Percentiles rank a stretch among this genome's conserved stretches.
Evolutionary conservation across 2,113 vertebrate species (phyloP).

Genomic region (Barnardius zonarius): DNA sequence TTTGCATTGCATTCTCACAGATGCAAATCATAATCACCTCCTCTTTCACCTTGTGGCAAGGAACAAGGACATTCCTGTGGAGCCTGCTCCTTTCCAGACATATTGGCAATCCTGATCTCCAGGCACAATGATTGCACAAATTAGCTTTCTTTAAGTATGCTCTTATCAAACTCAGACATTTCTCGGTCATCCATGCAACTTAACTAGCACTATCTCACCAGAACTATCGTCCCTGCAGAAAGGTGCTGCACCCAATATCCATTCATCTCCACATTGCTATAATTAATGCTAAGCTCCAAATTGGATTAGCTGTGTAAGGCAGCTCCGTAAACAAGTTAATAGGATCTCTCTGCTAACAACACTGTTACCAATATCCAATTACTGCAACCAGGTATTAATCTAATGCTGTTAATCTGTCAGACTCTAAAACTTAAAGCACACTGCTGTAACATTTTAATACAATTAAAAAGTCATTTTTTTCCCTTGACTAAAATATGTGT

Average conservation of each 20-base stretch:
- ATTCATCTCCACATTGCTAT: background rate
- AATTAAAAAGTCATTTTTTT: conserved; percentile 14
- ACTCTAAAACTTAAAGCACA: conserved; percentile 37
- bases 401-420: conserved; percentile 60
- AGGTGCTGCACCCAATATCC: conserved; percentile 40
- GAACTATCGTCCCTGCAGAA: background rate
- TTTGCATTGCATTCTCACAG: background rate
- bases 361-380: conserved; percentile 64
- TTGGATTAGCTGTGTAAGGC: conserved; percentile 69
- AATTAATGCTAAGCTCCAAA: conserved; percentile 62
- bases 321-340: conserved; percentile 59
- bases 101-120: background rate
- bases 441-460: conserved; percentile 35
- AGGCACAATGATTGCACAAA: background rate
- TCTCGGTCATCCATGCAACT: background rate
- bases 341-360: conserved; percentile 58
- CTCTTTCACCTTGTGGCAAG: background rate
- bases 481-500: background rate
- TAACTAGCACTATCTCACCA: background rate
- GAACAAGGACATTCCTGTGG: fast-evolving
- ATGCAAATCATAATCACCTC: background rate
- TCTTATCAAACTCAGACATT: background rate
- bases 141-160: background rate
- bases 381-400: conserved; percentile 70
- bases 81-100: background rate